These are phyloP conservation scores for Coenobita brevimanus DNA, from an alignment of 1,140 invertebrate genomes.

Conservation along the genomic window DNA sequence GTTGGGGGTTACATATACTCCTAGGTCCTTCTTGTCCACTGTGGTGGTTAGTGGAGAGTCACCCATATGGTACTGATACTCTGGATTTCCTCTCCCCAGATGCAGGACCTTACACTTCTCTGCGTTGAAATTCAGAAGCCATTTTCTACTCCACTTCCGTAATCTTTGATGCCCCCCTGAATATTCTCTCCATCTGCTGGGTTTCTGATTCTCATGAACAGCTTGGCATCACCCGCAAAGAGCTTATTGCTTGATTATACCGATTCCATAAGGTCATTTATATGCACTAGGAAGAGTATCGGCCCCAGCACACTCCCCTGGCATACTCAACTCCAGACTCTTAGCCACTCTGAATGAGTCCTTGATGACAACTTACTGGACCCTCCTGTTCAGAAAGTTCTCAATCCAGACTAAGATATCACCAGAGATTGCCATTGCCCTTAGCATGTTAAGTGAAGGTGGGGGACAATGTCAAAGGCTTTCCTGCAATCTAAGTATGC, in stretches of 20 bases:
- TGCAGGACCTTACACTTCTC: not conserved
- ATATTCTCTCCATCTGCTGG: too few species aligned
- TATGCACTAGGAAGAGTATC: too few species aligned
- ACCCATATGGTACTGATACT: not conserved
- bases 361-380: not conserved
- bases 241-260: not conserved
- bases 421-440: too few species aligned
- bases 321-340: not conserved
- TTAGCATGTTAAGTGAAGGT: too few species aligned
- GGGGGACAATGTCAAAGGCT: too few species aligned
- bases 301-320: not conserved
- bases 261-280: too few species aligned
- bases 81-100: not conserved
- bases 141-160: too few species aligned
- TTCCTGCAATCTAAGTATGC: too few species aligned
- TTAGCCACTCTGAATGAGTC: not conserved
- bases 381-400: too few species aligned
- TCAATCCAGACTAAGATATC: too few species aligned
- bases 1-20: too few species aligned
- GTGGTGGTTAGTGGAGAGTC: not conserved
- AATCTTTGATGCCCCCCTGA: not conserved
- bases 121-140: not conserved
- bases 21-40: not conserved
- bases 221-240: not conserved
- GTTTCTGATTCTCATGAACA: too few species aligned